Evolutionary conservation across 2,888 invertebrate species (phyloP), one percentile per base, ranked within the genome.

Genomic region (Onthophagus sagittarius): DNA sequence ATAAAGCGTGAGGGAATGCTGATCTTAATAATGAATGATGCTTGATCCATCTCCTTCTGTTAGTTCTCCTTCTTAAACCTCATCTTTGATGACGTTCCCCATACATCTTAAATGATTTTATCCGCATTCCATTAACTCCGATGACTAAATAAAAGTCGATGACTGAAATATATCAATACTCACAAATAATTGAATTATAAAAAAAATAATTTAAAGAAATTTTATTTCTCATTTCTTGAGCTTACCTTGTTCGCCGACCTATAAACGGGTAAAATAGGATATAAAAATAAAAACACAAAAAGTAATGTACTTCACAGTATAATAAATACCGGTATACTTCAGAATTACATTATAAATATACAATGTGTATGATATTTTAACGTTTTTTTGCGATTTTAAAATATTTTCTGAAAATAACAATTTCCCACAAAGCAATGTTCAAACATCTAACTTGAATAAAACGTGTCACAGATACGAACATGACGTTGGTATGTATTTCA

Each of bases 311-410:
- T 86, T 85, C 85, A 86, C 86, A 86, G 86, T 87, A 85, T 86
- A 87, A 86, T 87, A 87, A 87, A 86, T 86, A 86, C 86, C 86
- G 86, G 85, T 86, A 86, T 86, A 87, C 86, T 86, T 86, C 86
- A 86, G 86, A 86, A 86, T 86, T 86, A 87, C 86, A 86, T 86
- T 86, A 86, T 86, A 87, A 87, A 86, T 87, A 86, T 87, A 87
- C 86, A 87, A 86, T 86, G 86, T 86, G 85, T 86, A 86, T 84
- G 84, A 84, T 85, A 84, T 85, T 85, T 81, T 79, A 80, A 77
- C 76, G 83, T 83, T 85, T 67, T 84, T 85, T 84, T 84, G 83
- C 84, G 83, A 83, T 85, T 86, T 85, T 85, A 85, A 85, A 85
- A 86, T 86, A 86, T 86, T 86, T 86, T 86, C 86, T 86, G 85